phyloP scores from a whole-genome alignment of 2,113 vertebrate species.

The Amblyopsis rosae region DNA sequence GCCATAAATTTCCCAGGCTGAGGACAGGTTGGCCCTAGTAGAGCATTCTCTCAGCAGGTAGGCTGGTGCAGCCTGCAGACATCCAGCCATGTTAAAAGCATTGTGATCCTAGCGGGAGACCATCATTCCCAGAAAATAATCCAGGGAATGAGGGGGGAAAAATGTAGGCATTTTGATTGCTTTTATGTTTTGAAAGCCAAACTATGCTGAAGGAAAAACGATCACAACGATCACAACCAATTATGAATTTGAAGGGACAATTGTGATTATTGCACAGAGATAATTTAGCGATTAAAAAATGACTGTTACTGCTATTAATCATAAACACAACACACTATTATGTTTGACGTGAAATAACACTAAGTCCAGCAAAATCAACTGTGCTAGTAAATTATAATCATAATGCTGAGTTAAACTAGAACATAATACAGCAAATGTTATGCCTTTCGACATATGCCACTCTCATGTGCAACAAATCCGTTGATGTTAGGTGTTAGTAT shows the following conservation, averaged over 20 bases:
- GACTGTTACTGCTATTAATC: not conserved
- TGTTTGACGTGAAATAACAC: conserved; percentile 18
- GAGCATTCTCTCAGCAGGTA: conserved; percentile 76
- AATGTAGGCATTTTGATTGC: conserved; percentile 37
- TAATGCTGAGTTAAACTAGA: conserved; percentile 16
- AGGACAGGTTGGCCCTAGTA: conserved; percentile 73
- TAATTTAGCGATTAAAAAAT: conserved; percentile 6
- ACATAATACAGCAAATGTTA: not conserved
- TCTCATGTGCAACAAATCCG: conserved; percentile 46
- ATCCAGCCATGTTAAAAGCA: conserved; percentile 79
- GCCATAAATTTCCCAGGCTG: conserved; percentile 68
- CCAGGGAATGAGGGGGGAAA: conserved; percentile 36
- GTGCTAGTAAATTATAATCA: conserved; percentile 5
- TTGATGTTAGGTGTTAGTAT: conserved; percentile 38
- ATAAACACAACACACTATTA: not conserved
- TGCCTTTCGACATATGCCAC: conserved; percentile 11
- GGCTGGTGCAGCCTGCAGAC: conserved; percentile 66
- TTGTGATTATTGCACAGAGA: not conserved
- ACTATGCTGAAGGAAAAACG: conserved; percentile 6
- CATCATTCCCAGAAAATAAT: conserved; percentile 59
- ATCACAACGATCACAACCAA: not conserved
- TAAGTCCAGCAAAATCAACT: conserved; percentile 22
- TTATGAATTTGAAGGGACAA: conserved; percentile 2
- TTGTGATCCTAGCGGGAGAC: conserved; percentile 71
- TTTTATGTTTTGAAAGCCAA: conserved; percentile 13